Evolutionary conservation across 2,888 invertebrate genomes (phyloP), one percentile per base, ranked within the genome.

Genomic region (Liposcelis brunnea): DNA sequence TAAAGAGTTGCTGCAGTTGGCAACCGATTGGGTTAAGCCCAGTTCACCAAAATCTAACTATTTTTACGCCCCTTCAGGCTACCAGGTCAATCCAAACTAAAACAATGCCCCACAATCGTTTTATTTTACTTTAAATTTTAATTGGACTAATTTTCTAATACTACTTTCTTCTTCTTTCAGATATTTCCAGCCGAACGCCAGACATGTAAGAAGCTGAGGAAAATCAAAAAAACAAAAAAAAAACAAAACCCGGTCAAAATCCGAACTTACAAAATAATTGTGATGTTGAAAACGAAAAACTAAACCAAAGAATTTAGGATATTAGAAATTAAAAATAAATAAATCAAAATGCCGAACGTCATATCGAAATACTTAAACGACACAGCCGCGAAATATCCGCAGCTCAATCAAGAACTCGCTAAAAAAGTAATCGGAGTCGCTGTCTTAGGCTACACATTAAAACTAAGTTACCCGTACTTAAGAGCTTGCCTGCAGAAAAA

Each of bases 311-410:
- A 26, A 26, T 6, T 26, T 26, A 26, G 26, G 26, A 26, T 26
- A 26, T 26, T 26, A 26, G n/a, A 26, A 26, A 26, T 26, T 26
- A 44, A 26, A 26, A 8, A 26, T 26, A 26, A 26, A 4, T 26
- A 6, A 26, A 26, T 6, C 4, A 26, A 26, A 52, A 74, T 73
- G 74, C 69, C 73, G 47, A 63, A 71, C 47, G 72, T 73, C 52
- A 66, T 79, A 52, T 80, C 80, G 2, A 80, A 80, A 61, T 68
- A 75, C 53, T 58, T 78, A 48, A 69, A 72, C 55, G 67, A 67
- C 50, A 66, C 73, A 46, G 69, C 75, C 36, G 61, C 65, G 45
- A 72, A 70, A 53, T 69, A 67, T 52, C 70, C 73, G 43, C 62
- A 74, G 12, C 69, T 69, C 12, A 70, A 69, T 51, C 69, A 70